Percentiles rank a stretch among this genome's conserved stretches.
phyloP scores from a whole-genome alignment of 2,113 vertebrate genomes.

The Austrofundulus limnaeus region DNA sequence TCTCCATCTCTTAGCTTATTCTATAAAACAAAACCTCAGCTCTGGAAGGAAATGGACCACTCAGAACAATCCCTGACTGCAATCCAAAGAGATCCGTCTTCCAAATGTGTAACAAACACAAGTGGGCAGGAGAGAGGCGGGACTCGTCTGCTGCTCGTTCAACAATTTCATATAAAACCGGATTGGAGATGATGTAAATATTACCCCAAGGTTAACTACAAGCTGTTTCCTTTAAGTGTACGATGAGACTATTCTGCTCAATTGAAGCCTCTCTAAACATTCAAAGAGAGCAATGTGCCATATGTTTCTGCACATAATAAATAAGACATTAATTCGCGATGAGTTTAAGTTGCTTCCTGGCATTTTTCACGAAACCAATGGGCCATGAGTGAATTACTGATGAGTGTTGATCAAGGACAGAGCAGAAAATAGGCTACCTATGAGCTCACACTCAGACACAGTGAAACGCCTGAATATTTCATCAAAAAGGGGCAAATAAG shows the following conservation, averaged over 20 bases:
- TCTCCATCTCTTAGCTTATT: constrained; percentile 55
- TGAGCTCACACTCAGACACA: constrained; percentile 42
- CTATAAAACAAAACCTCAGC: constrained; percentile 53
- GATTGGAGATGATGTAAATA: constrained; percentile 48
- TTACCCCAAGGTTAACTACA: constrained; percentile 45
- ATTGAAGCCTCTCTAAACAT: constrained; percentile 27
- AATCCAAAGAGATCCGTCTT: constrained; percentile 23
- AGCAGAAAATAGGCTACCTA: constrained; percentile 67
- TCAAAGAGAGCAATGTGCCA: constrained; percentile 26
- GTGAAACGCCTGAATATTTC: constrained; percentile 62
- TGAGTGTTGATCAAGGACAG: constrained; percentile 70
- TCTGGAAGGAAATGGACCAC: constrained; percentile 40
- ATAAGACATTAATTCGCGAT: constrained; percentile 59
- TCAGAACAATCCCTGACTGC: constrained; percentile 35
- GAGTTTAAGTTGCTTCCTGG: constrained; percentile 48
- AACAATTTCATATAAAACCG: constrained; percentile 17
- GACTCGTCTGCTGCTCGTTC: neutral
- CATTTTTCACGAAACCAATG: constrained; percentile 65
- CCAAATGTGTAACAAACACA: constrained; percentile 23
- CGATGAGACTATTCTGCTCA: constrained; percentile 29
- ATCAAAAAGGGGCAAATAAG: constrained; percentile 67
- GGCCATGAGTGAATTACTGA: constrained; percentile 71
- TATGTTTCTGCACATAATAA: constrained; percentile 38
- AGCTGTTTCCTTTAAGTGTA: constrained; percentile 35
- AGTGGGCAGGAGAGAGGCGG: neutral